phyloP scores from a whole-genome alignment of 2,113 vertebrate species.

The Willisornis vidua region DNA sequence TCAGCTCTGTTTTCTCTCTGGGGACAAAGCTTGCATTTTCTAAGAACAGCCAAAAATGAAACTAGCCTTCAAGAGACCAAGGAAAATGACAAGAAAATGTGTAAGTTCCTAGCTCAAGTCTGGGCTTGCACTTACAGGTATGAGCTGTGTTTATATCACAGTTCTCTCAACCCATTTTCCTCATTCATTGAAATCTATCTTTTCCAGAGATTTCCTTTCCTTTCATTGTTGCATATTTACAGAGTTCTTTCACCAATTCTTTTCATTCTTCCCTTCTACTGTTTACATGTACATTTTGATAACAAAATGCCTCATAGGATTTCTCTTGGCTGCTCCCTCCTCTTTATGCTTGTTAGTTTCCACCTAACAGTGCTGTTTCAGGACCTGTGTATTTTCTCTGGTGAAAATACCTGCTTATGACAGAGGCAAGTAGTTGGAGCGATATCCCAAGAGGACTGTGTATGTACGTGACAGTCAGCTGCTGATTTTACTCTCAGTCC shows the following conservation, averaged over 20 bases:
- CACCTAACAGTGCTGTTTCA: background rate
- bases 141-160: background rate
- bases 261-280: background rate
- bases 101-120: background rate
- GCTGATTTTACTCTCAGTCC: background rate
- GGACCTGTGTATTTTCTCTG: background rate
- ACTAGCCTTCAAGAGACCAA: background rate
- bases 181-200: background rate
- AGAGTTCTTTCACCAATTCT: background rate
- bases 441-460: background rate
- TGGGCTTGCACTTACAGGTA: background rate
- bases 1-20: slow-evolving; percentile 9
- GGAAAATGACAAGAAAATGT: background rate
- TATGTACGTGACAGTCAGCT: background rate
- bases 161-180: background rate
- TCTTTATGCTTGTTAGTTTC: background rate
- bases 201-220: background rate
- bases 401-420: background rate
- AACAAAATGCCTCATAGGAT: background rate
- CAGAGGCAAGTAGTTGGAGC: background rate
- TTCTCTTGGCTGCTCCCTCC: background rate
- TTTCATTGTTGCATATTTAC: slow-evolving; percentile 6
- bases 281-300: background rate
- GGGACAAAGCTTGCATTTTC: background rate
- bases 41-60: background rate